These are phyloP conservation scores for Dromaius novaehollandiae DNA, from an alignment of 2,113 vertebrate species.

Conservation along the genomic window DNA sequence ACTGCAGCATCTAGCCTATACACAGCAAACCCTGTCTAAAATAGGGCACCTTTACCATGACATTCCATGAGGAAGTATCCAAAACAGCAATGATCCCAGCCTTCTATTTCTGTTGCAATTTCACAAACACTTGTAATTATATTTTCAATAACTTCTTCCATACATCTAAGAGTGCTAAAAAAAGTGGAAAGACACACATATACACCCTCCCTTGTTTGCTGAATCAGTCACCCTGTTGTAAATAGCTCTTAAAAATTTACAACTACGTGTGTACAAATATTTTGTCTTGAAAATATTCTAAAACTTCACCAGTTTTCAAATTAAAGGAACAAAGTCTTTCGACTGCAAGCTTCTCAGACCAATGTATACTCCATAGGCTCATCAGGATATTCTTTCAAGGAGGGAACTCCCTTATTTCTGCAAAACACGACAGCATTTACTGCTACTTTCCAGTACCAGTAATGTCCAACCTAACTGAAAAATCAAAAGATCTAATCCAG, in stretches of 20 bases:
- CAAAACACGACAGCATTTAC: not conserved
- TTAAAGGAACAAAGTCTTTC: not conserved
- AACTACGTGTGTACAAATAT: not conserved
- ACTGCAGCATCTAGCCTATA: conserved; percentile 24
- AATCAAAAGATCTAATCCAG: not conserved
- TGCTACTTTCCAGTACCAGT: not conserved
- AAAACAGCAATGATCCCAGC: not conserved
- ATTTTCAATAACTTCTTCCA: not conserved
- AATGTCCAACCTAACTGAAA: not conserved
- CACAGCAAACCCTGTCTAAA: conserved; percentile 1
- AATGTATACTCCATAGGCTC: not conserved
- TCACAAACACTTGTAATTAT: not conserved
- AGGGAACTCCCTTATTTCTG: not conserved
- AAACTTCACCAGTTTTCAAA: not conserved
- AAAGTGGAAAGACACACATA: not conserved
- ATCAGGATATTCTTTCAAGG: not conserved
- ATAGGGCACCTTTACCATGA: not conserved
- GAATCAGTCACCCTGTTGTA: not conserved
- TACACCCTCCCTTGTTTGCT: not conserved
- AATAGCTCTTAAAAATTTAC: not conserved
- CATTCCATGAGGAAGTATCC: not conserved
- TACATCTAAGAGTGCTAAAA: not conserved
- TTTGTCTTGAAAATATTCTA: not conserved
- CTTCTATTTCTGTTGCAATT: not conserved
- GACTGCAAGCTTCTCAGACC: not conserved